These are phyloP conservation scores for Oegoconia quadripuncta DNA, from an alignment of 2,888 invertebrate species.

Conservation along the genomic window DNA sequence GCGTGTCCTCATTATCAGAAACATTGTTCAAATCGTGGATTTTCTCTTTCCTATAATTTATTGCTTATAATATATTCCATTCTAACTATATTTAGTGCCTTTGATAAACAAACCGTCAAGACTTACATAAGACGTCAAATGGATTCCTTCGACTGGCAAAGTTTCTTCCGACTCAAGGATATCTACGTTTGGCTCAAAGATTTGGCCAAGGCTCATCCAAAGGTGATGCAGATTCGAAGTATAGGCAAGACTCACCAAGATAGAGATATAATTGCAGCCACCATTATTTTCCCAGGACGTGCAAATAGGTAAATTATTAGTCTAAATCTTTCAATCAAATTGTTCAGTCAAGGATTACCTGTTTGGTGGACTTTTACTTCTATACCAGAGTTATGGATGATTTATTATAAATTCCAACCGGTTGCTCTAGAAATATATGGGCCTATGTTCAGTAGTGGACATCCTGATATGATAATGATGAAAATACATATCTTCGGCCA, in stretches of 20 bases:
- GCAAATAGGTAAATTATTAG: not conserved
- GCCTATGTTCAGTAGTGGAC: too few relatives aligned
- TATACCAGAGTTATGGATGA: too few relatives aligned
- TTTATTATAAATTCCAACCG: too few relatives aligned
- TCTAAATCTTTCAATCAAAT: not conserved
- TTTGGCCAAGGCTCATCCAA: conserved; percentile 56
- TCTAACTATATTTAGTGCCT: conserved; percentile 47
- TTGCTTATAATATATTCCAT: too few relatives aligned
- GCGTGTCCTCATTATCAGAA: too few relatives aligned
- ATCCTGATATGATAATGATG: too few relatives aligned
- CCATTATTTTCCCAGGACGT: conserved; percentile 25
- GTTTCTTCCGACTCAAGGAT: conserved; percentile 77
- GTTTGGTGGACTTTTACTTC: too few relatives aligned
- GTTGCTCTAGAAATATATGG: too few relatives aligned
- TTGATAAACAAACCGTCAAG: conserved; percentile 52
- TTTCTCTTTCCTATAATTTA: too few relatives aligned
- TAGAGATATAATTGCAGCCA: conserved; percentile 47
- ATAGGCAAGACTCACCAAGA: conserved; percentile 62
- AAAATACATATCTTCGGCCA: too few relatives aligned
- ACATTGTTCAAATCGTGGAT: too few relatives aligned
- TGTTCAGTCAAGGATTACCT: too few relatives aligned
- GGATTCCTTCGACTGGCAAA: conserved; percentile 68
- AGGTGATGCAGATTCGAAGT: conserved; percentile 46
- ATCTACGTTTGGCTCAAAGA: conserved; percentile 80
- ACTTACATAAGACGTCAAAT: conserved; percentile 49